phyloP scores from a whole-genome alignment of 2,888 invertebrate genomes.

The Stenurella melanura region DNA sequence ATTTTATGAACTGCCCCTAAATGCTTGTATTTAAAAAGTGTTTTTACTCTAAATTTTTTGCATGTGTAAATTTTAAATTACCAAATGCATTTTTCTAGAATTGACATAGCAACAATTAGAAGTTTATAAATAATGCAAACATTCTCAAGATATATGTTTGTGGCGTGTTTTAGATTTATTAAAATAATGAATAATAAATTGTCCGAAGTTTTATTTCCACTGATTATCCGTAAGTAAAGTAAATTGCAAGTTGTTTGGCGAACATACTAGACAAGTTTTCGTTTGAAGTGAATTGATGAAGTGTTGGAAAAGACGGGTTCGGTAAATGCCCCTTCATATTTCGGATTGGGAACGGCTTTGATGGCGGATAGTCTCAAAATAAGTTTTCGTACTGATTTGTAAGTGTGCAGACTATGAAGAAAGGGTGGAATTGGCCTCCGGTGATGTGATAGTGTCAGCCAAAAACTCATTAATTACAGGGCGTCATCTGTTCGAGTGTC shows the following conservation, averaged over 20 bases:
- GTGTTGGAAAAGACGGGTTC: constrained; percentile 38
- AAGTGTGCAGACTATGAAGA: constrained; percentile 29
- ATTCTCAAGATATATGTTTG: too few species aligned
- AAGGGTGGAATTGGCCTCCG: constrained; percentile 30
- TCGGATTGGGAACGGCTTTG: constrained; percentile 27
- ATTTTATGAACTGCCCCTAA: too few species aligned
- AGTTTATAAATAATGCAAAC: too few species aligned
- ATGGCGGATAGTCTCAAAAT: constrained; percentile 35
- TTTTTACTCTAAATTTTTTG: too few species aligned
- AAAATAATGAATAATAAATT: too few species aligned
- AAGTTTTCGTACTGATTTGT: constrained; percentile 37
- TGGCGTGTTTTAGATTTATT: too few species aligned
- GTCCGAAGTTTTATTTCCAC: not conserved
- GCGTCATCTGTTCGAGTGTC: constrained; percentile 42
- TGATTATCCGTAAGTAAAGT: not conserved
- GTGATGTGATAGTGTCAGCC: constrained; percentile 35
- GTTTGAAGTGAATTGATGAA: constrained; percentile 45
- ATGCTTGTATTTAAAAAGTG: too few species aligned
- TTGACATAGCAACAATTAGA: too few species aligned
- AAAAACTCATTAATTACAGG: constrained; percentile 41
- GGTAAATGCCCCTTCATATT: constrained; percentile 35
- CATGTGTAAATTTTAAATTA: too few species aligned
- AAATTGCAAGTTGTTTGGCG: constrained; percentile 19
- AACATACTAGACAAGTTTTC: constrained; percentile 37
- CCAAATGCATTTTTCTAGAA: too few species aligned